Percentiles rank a stretch among this genome's conserved stretches.
phyloP scores from a whole-genome alignment of 2,797 vertebrate genomes.

The Eulemur mongoz region DNA sequence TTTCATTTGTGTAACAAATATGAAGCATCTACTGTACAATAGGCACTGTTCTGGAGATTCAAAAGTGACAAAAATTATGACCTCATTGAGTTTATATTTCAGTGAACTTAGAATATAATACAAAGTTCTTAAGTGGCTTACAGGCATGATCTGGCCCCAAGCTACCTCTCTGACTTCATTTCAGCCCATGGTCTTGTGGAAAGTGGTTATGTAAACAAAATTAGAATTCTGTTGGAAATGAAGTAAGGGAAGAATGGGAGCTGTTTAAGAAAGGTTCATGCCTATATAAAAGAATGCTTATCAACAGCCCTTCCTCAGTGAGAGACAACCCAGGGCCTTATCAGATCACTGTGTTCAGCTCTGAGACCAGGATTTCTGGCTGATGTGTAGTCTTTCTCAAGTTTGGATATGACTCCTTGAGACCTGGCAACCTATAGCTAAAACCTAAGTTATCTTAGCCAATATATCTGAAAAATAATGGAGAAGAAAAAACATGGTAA shows the following conservation, averaged over 20 bases:
- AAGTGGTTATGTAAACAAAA: neutral
- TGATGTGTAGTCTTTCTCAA: neutral
- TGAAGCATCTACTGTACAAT: neutral
- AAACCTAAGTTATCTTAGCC: neutral
- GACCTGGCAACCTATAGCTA: neutral
- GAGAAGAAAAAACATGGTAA: neutral
- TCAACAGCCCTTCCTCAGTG: neutral
- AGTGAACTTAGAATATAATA: neutral
- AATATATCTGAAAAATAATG: neutral
- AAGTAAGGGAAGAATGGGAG: neutral
- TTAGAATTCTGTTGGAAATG: neutral
- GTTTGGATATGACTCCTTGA: neutral
- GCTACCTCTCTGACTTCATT: neutral
- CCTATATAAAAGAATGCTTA: neutral
- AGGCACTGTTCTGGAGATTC: neutral
- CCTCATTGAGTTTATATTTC: neutral
- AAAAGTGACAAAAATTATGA: neutral
- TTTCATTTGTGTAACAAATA: neutral
- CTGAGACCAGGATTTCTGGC: neutral
- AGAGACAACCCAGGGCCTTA: neutral
- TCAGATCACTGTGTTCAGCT: neutral
- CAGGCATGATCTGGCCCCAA: neutral
- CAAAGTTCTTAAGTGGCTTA: neutral
- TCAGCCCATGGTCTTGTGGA: neutral
- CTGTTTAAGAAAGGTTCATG: neutral